A percentile compares a stretch with the other conserved stretches of the same genome.
phyloP scores from a whole-genome alignment of 2,113 vertebrate species.

The Amblyornis subalaris region DNA sequence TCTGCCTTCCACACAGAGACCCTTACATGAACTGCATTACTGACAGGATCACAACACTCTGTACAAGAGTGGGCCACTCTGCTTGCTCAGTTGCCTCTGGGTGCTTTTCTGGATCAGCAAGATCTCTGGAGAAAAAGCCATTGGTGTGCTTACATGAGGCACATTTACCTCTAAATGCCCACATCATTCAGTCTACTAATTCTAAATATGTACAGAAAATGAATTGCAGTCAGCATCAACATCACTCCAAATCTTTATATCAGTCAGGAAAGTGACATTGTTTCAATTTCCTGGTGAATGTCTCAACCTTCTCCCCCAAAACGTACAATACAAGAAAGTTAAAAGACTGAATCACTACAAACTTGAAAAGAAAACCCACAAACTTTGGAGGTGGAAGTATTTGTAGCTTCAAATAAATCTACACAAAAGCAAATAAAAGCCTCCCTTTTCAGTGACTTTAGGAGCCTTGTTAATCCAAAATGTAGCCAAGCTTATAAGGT shows the following conservation, averaged over 20 bases:
- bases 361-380: not conserved
- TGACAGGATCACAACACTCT: not conserved
- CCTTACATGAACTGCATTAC: not conserved
- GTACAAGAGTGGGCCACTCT: not conserved
- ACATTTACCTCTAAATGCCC: not conserved
- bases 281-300: no score
- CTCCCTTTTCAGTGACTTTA: not conserved
- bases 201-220: not conserved
- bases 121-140: not conserved
- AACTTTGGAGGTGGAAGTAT: not conserved
- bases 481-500: not conserved
- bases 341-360: not conserved
- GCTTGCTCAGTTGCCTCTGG: not conserved
- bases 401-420: not conserved
- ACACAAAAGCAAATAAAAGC: not conserved
- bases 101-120: not conserved
- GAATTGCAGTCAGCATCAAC: not conserved
- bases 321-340: not conserved
- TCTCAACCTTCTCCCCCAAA: not conserved
- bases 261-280: not conserved
- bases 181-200: not conserved
- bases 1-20: not conserved
- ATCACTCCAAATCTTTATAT: not conserved
- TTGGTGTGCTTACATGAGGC: not conserved
- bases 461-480: not conserved